phyloP scores from a whole-genome alignment of 2,113 vertebrate species.

The Cryptomyrus ogoouensis region DNA sequence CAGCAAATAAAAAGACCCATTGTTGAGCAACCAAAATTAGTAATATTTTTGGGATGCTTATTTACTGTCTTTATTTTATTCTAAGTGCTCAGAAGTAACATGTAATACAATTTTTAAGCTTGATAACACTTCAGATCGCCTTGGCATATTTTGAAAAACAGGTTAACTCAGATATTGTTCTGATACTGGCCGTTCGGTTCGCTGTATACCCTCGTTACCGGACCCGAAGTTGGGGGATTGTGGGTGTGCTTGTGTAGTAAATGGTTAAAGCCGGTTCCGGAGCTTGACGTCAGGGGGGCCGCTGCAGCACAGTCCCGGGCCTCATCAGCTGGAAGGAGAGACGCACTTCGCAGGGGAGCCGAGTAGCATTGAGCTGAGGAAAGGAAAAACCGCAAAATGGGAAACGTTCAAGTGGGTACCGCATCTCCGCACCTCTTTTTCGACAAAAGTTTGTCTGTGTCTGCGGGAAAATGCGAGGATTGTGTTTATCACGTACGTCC shows the following conservation, averaged over 20 bases:
- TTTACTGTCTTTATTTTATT: not conserved
- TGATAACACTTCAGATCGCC: not conserved
- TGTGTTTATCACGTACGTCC: not conserved
- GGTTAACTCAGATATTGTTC: not conserved
- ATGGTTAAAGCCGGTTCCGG: constrained; percentile 13
- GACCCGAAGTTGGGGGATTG: not conserved
- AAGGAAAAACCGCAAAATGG: constrained; percentile 44
- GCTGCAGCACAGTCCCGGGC: not conserved
- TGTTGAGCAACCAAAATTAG: not conserved
- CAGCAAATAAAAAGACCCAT: not conserved
- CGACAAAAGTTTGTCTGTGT: not conserved
- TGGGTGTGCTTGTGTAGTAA: not conserved
- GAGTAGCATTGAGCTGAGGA: not conserved
- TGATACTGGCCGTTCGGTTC: not conserved
- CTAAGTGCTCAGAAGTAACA: not conserved
- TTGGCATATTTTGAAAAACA: not conserved
- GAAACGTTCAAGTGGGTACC: constrained; percentile 62
- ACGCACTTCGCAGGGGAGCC: not conserved
- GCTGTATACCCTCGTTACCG: not conserved
- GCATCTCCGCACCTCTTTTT: not conserved
- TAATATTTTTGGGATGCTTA: not conserved
- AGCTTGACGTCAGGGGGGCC: constrained; percentile 7
- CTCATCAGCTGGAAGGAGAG: not conserved
- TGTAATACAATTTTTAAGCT: not conserved
- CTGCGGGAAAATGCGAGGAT: not conserved